Percentiles rank a stretch among this genome's conserved stretches.
These are phyloP conservation scores for Ferrisia virgata DNA, from an alignment of 2,888 invertebrate species.

Conservation along the genomic window DNA sequence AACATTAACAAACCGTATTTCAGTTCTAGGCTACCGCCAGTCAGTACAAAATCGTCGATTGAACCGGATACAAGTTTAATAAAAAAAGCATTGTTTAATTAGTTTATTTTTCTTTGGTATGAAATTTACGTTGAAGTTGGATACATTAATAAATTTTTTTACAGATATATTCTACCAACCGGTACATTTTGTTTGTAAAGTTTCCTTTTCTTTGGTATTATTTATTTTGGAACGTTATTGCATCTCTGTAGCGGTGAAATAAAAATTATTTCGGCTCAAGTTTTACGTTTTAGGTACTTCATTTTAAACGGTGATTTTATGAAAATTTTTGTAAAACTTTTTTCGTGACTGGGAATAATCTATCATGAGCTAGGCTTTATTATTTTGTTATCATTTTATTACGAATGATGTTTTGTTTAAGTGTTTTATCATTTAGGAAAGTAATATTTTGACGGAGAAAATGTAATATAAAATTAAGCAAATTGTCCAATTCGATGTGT, in stretches of 20 bases:
- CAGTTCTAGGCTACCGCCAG: constrained; percentile 3
- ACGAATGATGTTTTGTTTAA: background rate
- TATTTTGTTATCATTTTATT: background rate
- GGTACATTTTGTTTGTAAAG: background rate
- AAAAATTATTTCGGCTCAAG: background rate
- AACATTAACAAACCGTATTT: background rate
- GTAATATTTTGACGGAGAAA: background rate
- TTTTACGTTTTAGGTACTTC: background rate
- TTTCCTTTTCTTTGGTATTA: background rate
- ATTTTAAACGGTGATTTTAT: background rate
- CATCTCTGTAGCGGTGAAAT: no score
- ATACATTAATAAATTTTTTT: background rate
- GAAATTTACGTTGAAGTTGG: background rate
- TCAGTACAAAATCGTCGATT: constrained; percentile 4
- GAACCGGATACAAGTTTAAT: constrained; percentile 22
- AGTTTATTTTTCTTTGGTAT: background rate
- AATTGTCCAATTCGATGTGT: background rate
- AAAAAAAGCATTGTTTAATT: constrained; percentile 32
- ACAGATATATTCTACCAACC: background rate
- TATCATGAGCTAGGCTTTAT: background rate
- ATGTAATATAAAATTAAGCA: background rate
- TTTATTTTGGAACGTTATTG: background rate
- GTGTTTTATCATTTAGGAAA: background rate
- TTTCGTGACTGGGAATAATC: background rate
- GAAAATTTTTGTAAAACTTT: background rate